A percentile compares a stretch with the other conserved stretches of the same genome.
phyloP scores from a whole-genome alignment of 2,888 invertebrate genomes.

The Germaria angustata region DNA sequence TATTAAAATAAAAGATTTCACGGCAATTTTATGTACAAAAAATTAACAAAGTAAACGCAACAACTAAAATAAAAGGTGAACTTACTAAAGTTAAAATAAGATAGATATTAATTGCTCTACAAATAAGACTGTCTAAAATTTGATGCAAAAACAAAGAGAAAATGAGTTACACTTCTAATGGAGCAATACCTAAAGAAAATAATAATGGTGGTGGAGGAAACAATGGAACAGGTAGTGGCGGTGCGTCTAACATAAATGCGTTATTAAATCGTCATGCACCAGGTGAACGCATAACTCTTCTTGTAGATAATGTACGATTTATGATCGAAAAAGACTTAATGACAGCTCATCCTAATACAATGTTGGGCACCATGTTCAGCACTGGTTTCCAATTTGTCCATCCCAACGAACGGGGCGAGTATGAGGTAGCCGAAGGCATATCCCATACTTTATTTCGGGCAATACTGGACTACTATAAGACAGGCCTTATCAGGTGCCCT shows the following conservation, averaged over 20 bases:
- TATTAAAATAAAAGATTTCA: background rate
- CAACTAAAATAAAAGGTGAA: background rate
- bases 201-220: conserved; percentile 38
- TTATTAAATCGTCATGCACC: conserved; percentile 69
- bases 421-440: conserved; percentile 97
- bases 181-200: conserved; percentile 63
- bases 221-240: conserved; percentile 3
- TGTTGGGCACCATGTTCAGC: conserved; percentile 99
- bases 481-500: conserved; percentile 95
- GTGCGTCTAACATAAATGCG: conserved; percentile 20
- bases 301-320: conserved; percentile 98
- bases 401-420: conserved; percentile 97
- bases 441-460: conserved; percentile 96
- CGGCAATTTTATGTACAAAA: background rate
- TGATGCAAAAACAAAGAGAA: conserved; percentile 5
- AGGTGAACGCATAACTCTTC: conserved; percentile 89
- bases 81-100: too few relatives aligned
- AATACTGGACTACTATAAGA: conserved; percentile 96
- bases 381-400: conserved; percentile 94
- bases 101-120: too few relatives aligned
- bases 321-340: conserved; percentile 96
- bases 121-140: conserved; percentile 24
- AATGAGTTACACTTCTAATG: conserved; percentile 60
- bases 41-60: background rate
- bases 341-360: conserved; percentile 97